A percentile compares a stretch with the other conserved stretches of the same genome.
Conservation (phyloP, 2,888 invertebrate genomes). For the Drosophila paranaensis region DNA sequence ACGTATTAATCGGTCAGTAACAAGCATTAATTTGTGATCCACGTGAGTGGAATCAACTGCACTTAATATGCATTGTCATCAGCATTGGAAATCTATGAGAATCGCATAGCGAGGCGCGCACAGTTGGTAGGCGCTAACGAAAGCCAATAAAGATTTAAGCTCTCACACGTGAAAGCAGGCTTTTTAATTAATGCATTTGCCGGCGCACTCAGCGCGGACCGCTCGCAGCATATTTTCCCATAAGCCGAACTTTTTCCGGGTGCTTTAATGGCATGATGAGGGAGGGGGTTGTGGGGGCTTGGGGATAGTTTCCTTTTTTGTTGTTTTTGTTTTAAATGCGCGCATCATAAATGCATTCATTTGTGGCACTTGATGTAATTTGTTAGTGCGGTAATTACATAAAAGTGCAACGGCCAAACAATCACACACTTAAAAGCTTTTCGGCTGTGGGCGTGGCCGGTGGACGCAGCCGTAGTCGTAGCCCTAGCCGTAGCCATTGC, state of each 20-base stretch:
- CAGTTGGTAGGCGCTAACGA: slow-evolving; percentile 4
- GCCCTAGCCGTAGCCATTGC: slow-evolving; percentile 10
- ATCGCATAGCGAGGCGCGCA: slow-evolving; percentile 6
- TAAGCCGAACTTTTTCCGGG: slow-evolving; percentile 22
- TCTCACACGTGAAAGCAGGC: slow-evolving; percentile 33
- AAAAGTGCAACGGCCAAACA: slow-evolving; percentile 80
- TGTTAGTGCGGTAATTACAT: slow-evolving; percentile 82
- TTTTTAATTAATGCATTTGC: slow-evolving; percentile 55
- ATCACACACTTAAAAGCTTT: slow-evolving; percentile 81
- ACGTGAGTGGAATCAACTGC: background rate
- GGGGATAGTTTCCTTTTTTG: background rate
- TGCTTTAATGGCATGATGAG: background rate
- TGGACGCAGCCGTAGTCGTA: slow-evolving; percentile 19
- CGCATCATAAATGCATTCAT: slow-evolving; percentile 79
- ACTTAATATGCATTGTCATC: background rate
- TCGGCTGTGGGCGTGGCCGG: slow-evolving; percentile 21
- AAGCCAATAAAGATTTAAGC: slow-evolving; percentile 57
- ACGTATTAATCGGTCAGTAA: background rate
- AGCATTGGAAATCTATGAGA: slow-evolving; percentile 11
- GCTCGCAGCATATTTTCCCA: slow-evolving; percentile 30
- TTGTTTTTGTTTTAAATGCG: slow-evolving; percentile 70
- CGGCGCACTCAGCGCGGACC: slow-evolving; percentile 60
- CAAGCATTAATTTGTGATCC: slow-evolving; percentile 1
- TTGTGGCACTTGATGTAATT: slow-evolving; percentile 82
- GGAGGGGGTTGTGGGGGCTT: background rate